These are phyloP conservation scores for Sisor rabdophorus DNA, from an alignment of 2,113 vertebrate species.

Conservation along the genomic window DNA sequence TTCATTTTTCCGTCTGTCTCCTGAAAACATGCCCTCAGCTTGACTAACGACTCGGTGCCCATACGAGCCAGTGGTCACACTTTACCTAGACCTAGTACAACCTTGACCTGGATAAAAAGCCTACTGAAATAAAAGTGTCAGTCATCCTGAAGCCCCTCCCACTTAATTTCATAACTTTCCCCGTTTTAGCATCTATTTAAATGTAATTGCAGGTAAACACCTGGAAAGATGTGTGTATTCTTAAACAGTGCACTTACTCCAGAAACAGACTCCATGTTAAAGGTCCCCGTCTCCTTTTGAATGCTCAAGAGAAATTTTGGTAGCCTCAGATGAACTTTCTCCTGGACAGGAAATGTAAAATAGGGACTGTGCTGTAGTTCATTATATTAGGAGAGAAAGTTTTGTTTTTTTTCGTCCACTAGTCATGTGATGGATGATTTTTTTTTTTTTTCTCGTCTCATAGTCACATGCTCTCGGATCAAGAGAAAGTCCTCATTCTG, in stretches of 20 bases:
- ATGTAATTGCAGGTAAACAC: neutral
- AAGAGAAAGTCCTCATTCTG: neutral
- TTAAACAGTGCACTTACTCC: neutral
- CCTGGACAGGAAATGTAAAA: neutral
- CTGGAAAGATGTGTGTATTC: neutral
- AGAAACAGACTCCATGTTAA: neutral
- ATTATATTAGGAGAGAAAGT: neutral
- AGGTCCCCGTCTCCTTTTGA: neutral
- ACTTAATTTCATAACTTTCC: neutral
- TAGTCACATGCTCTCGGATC: neutral
- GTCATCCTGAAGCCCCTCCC: neutral
- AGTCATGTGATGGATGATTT: slow-evolving; percentile 27
- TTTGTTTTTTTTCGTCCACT: slow-evolving; percentile 23
- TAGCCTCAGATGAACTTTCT: neutral
- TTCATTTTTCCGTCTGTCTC: neutral
- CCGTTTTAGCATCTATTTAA: neutral
- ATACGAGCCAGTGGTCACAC: neutral
- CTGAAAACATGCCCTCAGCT: neutral
- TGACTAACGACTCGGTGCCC: neutral
- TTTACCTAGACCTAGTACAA: neutral
- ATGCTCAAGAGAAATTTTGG: neutral
- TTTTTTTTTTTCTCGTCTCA: neutral
- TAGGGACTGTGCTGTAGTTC: slow-evolving; percentile 7
- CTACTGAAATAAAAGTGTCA: neutral
- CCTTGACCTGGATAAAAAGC: neutral